A percentile compares a stretch with the other conserved stretches of the same genome.
These are phyloP conservation scores for Meliscaeva auricollis DNA, from an alignment of 2,888 invertebrate genomes.

Conservation along the genomic window DNA sequence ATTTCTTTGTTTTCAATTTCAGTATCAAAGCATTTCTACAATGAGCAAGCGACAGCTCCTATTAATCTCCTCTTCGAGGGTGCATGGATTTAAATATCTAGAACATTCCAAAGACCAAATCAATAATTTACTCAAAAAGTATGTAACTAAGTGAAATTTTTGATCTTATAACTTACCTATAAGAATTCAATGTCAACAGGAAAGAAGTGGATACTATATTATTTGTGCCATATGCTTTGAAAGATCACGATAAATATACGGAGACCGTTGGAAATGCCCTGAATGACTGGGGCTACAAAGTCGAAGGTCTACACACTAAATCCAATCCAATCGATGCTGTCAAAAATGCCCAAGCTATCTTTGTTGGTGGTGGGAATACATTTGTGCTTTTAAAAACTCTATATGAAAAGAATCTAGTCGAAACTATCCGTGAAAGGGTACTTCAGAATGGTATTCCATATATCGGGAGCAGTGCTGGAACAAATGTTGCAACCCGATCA, in stretches of 20 bases:
- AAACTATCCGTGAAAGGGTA: constrained; percentile 87
- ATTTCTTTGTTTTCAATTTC: constrained; percentile 2
- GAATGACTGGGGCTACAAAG: constrained; percentile 87
- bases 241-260: constrained; percentile 88
- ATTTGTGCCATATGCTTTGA: constrained; percentile 91
- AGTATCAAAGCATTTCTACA: not conserved
- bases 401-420: constrained; percentile 88
- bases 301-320: constrained; percentile 88
- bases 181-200: constrained; percentile 83
- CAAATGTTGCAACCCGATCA: constrained; percentile 91
- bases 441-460: constrained; percentile 88
- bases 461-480: constrained; percentile 92
- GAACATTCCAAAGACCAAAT: constrained; percentile 89
- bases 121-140: constrained; percentile 86
- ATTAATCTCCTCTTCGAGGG: constrained; percentile 89
- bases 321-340: constrained; percentile 86
- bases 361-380: constrained; percentile 93
- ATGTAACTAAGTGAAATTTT: constrained; percentile 80
- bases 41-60: constrained; percentile 85
- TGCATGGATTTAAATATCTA: constrained; percentile 88
- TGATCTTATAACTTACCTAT: too few relatives aligned
- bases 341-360: constrained; percentile 88
- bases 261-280: constrained; percentile 86
- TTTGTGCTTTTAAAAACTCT: constrained; percentile 89
- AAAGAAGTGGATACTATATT: constrained; percentile 87